Conservation (phyloP, 2,888 invertebrate species). For the Andrena marginata region DNA sequence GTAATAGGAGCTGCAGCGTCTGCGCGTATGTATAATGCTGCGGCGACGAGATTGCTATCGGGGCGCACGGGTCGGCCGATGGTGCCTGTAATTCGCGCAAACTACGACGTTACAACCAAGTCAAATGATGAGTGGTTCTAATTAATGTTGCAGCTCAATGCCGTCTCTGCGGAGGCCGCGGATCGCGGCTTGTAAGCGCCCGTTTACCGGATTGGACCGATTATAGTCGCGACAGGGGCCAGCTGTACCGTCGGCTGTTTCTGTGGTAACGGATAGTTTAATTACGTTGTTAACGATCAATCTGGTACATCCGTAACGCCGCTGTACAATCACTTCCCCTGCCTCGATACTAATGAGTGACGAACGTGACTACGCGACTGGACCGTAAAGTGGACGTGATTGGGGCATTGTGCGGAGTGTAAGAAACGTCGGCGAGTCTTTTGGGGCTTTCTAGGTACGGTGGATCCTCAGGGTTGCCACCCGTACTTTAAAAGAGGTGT, state of each 20-base stretch:
- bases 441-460: no score
- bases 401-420: no score
- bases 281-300: conserved; percentile 75
- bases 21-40: conserved; percentile 39
- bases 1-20: conserved; percentile 49
- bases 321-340: conserved; percentile 59
- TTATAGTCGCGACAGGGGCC: conserved; percentile 49
- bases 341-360: conserved; percentile 56
- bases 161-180: conserved; percentile 34
- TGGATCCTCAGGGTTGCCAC: no score
- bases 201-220: conserved; percentile 47
- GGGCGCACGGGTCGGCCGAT: conserved; percentile 17
- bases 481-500: no score
- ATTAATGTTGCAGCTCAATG: conserved; percentile 73
- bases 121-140: conserved; percentile 77
- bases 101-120: conserved; percentile 63
- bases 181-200: conserved; percentile 47
- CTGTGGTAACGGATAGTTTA: conserved; percentile 76
- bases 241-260: conserved; percentile 51
- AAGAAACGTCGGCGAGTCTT: no score
- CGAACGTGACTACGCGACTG: conserved; percentile 9
- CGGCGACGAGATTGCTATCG: conserved; percentile 38
- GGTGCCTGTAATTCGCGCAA: conserved; percentile 58
- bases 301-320: conserved; percentile 53
- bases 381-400: not conserved